Conservation (phyloP, 1,140 invertebrate species). For the Dinoponera quadriceps region DNA sequence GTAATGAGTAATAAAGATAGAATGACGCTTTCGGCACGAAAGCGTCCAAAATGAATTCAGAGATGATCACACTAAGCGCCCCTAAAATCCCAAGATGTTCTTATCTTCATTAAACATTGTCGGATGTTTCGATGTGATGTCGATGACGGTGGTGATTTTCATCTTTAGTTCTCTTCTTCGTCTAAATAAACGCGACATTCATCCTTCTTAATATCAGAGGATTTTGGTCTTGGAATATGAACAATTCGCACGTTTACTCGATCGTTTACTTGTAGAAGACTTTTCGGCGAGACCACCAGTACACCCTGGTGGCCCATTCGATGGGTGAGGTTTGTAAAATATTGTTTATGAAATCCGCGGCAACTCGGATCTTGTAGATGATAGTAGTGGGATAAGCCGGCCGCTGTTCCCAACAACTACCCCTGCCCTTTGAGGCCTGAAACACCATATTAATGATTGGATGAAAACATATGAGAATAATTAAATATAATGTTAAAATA, state of each 20-base stretch:
- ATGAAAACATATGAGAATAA: constrained; percentile 23
- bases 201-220: constrained; percentile 33
- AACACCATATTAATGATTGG: constrained; percentile 48
- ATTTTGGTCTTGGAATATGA: constrained; percentile 42
- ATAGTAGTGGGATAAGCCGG: constrained; percentile 74
- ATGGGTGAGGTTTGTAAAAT: constrained; percentile 76
- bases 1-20: too few relatives aligned
- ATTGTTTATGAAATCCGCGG: constrained; percentile 75
- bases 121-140: constrained; percentile 45
- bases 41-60: too few relatives aligned
- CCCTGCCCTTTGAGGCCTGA: constrained; percentile 72
- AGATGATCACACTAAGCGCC: neutral
- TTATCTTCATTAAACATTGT: neutral
- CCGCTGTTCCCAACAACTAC: constrained; percentile 62
- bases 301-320: constrained; percentile 76
- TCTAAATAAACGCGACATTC: constrained; percentile 24
- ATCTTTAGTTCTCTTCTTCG: neutral
- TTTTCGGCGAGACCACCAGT: constrained; percentile 74
- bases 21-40: too few relatives aligned
- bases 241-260: constrained; percentile 38
- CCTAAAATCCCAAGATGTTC: constrained; percentile 35
- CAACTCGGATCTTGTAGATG: constrained; percentile 76
- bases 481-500: constrained; percentile 4
- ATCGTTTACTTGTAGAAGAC: constrained; percentile 55
- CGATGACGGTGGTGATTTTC: neutral